phyloP scores from a whole-genome alignment of 2,888 invertebrate genomes.

The Lypha dubia region DNA sequence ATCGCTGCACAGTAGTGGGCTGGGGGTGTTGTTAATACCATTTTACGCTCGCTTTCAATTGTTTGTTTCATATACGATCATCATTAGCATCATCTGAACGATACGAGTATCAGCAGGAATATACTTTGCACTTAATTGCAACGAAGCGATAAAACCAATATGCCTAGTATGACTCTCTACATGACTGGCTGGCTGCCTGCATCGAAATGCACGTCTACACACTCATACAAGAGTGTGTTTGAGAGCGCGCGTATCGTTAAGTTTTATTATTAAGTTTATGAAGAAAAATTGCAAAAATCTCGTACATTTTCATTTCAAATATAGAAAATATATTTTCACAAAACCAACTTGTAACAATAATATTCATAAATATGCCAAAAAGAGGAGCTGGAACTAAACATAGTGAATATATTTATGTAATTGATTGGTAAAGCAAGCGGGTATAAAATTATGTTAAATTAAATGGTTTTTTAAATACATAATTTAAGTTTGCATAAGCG shows the following conservation, averaged over 20 bases:
- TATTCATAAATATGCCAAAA: slow-evolving; percentile 35
- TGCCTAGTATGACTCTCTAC: slow-evolving; percentile 54
- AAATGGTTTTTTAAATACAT: slow-evolving; percentile 29
- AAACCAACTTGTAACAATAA: slow-evolving; percentile 2
- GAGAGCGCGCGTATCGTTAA: slow-evolving; percentile 12
- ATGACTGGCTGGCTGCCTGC: slow-evolving; percentile 20
- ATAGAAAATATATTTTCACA: background rate
- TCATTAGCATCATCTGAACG: background rate
- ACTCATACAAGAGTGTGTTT: background rate
- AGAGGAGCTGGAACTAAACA: slow-evolving; percentile 17
- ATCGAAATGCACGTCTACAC: slow-evolving; percentile 13
- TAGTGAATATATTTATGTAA: slow-evolving; percentile 27
- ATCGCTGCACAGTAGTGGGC: slow-evolving; percentile 28
- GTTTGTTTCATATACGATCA: slow-evolving; percentile 31
- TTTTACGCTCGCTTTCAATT: slow-evolving; percentile 65
- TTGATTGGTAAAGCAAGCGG: slow-evolving; percentile 1
- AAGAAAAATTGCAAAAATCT: slow-evolving; percentile 20
- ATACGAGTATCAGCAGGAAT: slow-evolving; percentile 49
- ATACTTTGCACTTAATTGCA: slow-evolving; percentile 65
- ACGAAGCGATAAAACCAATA: slow-evolving; percentile 56
- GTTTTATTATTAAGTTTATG: slow-evolving; percentile 8
- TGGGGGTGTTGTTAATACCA: slow-evolving; percentile 58
- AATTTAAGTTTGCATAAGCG: slow-evolving; percentile 9
- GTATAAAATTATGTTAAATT: background rate
- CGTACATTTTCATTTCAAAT: slow-evolving; percentile 6